phyloP scores from a whole-genome alignment of 2,113 vertebrate species.

The Uria aalge region DNA sequence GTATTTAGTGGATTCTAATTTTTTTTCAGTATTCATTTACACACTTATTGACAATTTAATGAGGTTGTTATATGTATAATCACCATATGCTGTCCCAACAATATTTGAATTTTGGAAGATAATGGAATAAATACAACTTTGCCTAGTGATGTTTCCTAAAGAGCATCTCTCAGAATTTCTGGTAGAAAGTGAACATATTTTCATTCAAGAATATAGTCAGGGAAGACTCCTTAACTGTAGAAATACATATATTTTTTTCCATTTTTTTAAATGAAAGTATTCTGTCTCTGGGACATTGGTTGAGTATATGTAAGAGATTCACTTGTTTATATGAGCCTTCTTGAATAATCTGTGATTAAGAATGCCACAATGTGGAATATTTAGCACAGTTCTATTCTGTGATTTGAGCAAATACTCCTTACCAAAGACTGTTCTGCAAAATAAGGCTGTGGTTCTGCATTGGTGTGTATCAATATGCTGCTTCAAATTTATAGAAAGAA shows the following conservation, averaged over 20 bases:
- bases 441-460: not conserved
- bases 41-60: slow-evolving; percentile 52
- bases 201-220: not conserved
- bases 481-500: not conserved
- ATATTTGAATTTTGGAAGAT: not conserved
- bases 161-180: not conserved
- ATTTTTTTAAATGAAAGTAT: not conserved
- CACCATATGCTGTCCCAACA: not conserved
- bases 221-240: not conserved
- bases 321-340: not conserved
- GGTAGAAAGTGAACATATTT: slow-evolving; percentile 9
- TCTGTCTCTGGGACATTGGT: not conserved
- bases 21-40: slow-evolving; percentile 26
- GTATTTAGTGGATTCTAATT: not conserved
- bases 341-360: not conserved
- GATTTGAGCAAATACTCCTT: not conserved
- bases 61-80: slow-evolving; percentile 37
- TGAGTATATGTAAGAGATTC: not conserved
- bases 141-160: not conserved
- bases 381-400: not conserved
- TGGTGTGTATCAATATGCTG: not conserved
- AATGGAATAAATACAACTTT: not conserved
- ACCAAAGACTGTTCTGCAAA: not conserved
- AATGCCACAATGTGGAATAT: not conserved
- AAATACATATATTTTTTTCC: not conserved